Percentiles rank a stretch among this genome's conserved stretches.
These are phyloP conservation scores for Silurus meridionalis DNA, from an alignment of 2,113 vertebrate species.

Conservation along the genomic window DNA sequence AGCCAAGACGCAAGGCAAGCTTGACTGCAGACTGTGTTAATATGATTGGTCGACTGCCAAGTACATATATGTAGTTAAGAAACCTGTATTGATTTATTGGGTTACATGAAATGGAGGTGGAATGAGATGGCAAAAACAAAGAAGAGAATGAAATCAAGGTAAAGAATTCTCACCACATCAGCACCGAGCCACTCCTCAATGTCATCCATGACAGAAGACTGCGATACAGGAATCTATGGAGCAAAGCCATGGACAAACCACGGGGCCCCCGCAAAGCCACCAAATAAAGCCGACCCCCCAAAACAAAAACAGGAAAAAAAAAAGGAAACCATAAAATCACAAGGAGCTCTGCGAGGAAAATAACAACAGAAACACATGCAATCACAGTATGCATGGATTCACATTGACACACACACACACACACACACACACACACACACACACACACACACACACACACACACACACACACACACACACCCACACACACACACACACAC, in stretches of 20 bases:
- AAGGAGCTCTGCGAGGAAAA: conserved; percentile 56
- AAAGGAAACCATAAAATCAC: conserved; percentile 73
- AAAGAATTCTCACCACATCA: conserved; percentile 91
- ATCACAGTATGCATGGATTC: conserved; percentile 48
- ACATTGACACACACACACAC: not conserved
- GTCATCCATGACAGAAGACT: conserved; percentile 99
- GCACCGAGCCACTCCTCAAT: conserved; percentile 98
- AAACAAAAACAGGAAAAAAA: conserved; percentile 71
- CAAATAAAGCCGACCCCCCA: conserved; percentile 68
- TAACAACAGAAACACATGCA: conserved; percentile 51
- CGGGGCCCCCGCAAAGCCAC: conserved; percentile 75
- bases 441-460: conserved; percentile 43
- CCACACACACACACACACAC: conserved; percentile 39
- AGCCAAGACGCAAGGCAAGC: conserved; percentile 26
- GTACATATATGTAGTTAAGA: conserved; percentile 35
- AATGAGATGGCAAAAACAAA: conserved; percentile 41
- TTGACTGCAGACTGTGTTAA: conserved; percentile 24
- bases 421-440: conserved; percentile 39
- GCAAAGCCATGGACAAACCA: conserved; percentile 81
- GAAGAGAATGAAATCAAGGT: conserved; percentile 67
- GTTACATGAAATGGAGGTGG: conserved; percentile 47
- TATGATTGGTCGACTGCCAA: conserved; percentile 25
- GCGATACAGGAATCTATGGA: conserved; percentile 94
- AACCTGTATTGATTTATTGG: conserved; percentile 19
- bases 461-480: conserved; percentile 37